A percentile compares a stretch with the other conserved stretches of the same genome.
Conservation (phyloP, 2,888 invertebrate species). For the Trichopoda pennipes region DNA sequence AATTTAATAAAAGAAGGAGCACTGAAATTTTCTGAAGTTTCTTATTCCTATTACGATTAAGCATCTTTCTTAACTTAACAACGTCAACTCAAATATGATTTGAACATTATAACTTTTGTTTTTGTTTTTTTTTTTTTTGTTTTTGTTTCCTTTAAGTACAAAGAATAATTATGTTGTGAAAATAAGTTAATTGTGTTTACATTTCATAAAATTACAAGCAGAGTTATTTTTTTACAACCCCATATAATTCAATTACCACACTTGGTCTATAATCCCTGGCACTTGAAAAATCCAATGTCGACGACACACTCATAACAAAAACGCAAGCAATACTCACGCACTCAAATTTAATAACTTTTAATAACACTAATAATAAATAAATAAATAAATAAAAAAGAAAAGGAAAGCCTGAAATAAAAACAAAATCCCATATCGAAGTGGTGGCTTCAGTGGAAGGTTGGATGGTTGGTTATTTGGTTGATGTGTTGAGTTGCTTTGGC, state of each 20-base stretch:
- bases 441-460: conserved; percentile 30
- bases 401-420: conserved; percentile 43
- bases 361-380: conserved; percentile 71
- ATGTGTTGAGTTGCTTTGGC: conserved; percentile 3
- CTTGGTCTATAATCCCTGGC: conserved; percentile 64
- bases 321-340: conserved; percentile 61
- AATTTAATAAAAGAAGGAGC: no score
- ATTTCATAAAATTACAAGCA: conserved; percentile 55
- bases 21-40: not conserved
- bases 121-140: no score
- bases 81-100: not conserved
- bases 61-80: not conserved
- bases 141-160: not conserved
- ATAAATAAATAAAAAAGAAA: conserved; percentile 29
- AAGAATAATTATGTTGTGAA: conserved; percentile 63
- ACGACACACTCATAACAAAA: conserved; percentile 45
- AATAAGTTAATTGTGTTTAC: conserved; percentile 68
- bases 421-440: conserved; percentile 69
- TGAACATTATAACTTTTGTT: not conserved
- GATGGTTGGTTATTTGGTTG: not conserved
- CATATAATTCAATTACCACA: conserved; percentile 66
- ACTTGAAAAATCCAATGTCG: conserved; percentile 62
- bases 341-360: conserved; percentile 72
- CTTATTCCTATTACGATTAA: not conserved
- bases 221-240: conserved; percentile 55